Evolutionary conservation across 2,888 invertebrate genomes (phyloP).

Genomic region (Dysmachus trigonus): DNA sequence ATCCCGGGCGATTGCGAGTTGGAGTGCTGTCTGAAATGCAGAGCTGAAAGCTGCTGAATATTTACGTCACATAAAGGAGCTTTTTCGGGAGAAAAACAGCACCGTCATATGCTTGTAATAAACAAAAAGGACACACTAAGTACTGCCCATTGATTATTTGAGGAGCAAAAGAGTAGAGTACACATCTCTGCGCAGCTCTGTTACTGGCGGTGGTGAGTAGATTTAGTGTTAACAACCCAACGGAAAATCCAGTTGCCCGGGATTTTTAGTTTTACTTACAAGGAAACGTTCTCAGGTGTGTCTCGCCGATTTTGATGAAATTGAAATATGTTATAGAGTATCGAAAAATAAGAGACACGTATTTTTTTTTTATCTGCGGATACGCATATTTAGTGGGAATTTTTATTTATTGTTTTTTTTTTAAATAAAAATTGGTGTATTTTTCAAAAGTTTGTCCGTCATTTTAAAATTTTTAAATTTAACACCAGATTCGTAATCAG

Average conservation of each 20-base stretch:
- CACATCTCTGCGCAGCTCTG: not conserved
- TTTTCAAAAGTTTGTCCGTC: no score
- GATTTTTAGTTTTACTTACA: not conserved
- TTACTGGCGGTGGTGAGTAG: not conserved
- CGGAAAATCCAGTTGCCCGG: not conserved
- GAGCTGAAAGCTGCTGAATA: constrained; percentile 16
- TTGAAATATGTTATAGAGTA: no score
- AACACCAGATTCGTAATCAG: no score
- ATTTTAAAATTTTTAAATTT: no score
- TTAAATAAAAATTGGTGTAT: no score
- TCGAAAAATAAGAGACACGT: no score
- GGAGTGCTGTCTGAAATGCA: not conserved
- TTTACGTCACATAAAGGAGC: not conserved
- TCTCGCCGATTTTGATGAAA: no score
- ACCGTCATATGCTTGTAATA: not conserved
- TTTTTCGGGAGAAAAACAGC: not conserved
- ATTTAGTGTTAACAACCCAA: not conserved
- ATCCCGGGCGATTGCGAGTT: not conserved
- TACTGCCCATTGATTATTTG: constrained; percentile 10
- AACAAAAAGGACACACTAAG: constrained; percentile 10
- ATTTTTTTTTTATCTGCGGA: no score
- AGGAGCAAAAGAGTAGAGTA: not conserved
- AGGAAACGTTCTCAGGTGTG: no score
- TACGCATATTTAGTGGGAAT: no score
- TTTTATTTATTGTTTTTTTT: no score